phyloP scores from a whole-genome alignment of 2,888 invertebrate species.

The Apotomis turbidana region DNA sequence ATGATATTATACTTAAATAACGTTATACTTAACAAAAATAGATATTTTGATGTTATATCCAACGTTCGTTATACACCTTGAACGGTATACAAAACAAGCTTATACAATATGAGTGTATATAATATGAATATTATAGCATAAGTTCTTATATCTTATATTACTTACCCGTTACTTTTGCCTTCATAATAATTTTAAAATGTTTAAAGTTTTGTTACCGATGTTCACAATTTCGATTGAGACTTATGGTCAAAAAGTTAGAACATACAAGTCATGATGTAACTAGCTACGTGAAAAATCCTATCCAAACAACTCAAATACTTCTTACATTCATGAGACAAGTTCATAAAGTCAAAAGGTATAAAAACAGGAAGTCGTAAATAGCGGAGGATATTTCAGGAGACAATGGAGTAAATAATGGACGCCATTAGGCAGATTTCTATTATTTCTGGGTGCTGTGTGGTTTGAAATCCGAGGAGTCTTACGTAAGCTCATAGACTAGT shows the following conservation, averaged over 20 bases:
- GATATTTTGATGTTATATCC: no score
- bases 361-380: slow-evolving; percentile 61
- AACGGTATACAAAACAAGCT: no score
- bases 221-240: background rate
- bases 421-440: slow-evolving; percentile 41
- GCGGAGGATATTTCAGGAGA: slow-evolving; percentile 49
- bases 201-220: no score
- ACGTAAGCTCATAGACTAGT: background rate
- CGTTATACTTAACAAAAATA: no score
- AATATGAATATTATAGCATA: no score
- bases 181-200: no score
- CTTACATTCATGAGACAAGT: background rate
- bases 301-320: background rate
- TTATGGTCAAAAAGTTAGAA: background rate
- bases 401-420: slow-evolving; percentile 43
- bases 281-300: background rate
- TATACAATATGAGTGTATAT: no score
- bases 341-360: slow-evolving; percentile 41
- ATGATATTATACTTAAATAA: no score
- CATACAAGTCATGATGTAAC: no score
- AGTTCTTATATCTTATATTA: no score
- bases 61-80: no score
- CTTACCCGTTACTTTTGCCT: no score
- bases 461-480: slow-evolving; percentile 33
- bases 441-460: slow-evolving; percentile 40